Evolutionary conservation across 2,113 vertebrate species (phyloP).

Genomic region (Myotis davidii): DNA sequence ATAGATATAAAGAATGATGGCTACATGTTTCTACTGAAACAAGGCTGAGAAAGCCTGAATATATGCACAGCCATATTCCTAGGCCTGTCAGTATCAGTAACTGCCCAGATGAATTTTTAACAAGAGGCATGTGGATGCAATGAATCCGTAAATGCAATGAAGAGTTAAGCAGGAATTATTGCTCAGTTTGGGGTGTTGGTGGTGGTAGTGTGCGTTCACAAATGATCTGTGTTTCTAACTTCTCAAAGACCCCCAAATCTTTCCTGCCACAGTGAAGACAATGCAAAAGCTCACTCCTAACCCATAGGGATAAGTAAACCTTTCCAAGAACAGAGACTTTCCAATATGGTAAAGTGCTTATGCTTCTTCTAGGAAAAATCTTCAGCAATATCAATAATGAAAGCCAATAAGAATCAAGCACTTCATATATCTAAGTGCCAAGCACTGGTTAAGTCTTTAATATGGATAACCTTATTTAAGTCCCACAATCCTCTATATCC

Average conservation of each 20-base stretch:
- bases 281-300: background rate
- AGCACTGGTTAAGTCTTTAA: background rate
- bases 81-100: background rate
- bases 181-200: background rate
- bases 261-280: background rate
- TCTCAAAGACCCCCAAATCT: background rate
- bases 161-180: too few relatives aligned
- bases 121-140: too few relatives aligned
- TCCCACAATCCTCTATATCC: background rate
- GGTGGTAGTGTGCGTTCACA: background rate
- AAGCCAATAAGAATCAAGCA: background rate
- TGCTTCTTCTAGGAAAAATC: background rate
- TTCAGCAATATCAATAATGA: background rate
- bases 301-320: background rate
- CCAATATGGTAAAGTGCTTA: background rate
- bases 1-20: background rate
- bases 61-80: background rate
- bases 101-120: background rate
- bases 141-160: background rate
- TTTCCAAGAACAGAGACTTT: background rate
- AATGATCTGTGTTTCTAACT: background rate
- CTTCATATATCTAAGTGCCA: too few relatives aligned
- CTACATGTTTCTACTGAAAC: background rate
- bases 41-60: background rate
- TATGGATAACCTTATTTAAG: background rate